Conservation (phyloP, 2,888 invertebrate species). For the Romanomermis culicivorax region DNA sequence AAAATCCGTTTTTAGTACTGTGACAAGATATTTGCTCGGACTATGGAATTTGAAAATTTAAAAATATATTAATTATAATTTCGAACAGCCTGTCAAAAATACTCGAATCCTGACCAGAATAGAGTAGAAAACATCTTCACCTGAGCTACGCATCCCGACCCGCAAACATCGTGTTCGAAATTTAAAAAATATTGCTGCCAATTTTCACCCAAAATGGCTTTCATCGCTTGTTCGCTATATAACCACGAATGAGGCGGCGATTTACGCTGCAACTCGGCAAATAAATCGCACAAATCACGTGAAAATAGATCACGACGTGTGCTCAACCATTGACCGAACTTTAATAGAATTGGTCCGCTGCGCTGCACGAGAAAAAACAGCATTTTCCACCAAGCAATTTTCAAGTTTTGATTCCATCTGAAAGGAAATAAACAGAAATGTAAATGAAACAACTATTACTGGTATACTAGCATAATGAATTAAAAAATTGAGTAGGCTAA, state of each 20-base stretch:
- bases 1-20: too few relatives aligned
- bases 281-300: slow-evolving; percentile 31
- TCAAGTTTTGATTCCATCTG: slow-evolving; percentile 9
- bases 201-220: slow-evolving; percentile 27
- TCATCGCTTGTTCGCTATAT: slow-evolving; percentile 23
- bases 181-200: slow-evolving; percentile 30
- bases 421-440: too few relatives aligned
- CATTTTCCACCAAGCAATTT: slow-evolving; percentile 17
- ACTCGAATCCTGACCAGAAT: background rate
- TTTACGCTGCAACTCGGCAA: slow-evolving; percentile 29
- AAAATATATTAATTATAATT: background rate
- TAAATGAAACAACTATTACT: too few relatives aligned
- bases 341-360: slow-evolving; percentile 36
- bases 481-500: too few relatives aligned
- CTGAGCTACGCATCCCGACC: slow-evolving; percentile 38
- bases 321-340: slow-evolving; percentile 37
- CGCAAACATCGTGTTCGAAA: slow-evolving; percentile 31
- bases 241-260: slow-evolving; percentile 31
- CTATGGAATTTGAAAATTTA: too few relatives aligned
- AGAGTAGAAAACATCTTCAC: slow-evolving; percentile 18
- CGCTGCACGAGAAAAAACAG: slow-evolving; percentile 26
- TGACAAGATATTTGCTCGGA: too few relatives aligned
- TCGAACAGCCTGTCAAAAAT: background rate
- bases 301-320: slow-evolving; percentile 35
- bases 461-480: too few relatives aligned